Conservation (phyloP, 1,140 invertebrate genomes). For the Whitmania pigra region DNA sequence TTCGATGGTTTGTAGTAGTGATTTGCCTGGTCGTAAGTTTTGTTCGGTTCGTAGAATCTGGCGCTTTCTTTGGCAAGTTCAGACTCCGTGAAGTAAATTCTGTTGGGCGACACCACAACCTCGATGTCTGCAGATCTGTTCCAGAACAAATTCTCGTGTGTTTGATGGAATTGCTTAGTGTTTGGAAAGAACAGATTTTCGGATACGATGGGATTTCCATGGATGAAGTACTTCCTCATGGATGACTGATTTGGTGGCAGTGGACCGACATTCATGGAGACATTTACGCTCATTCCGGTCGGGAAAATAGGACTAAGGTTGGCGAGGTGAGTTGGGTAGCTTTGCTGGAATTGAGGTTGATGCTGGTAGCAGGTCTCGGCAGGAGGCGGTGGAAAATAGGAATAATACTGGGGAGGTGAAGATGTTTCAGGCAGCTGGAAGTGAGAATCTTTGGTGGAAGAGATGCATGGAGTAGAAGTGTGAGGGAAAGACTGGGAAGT, state of each 20-base stretch:
- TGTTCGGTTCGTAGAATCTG: constrained; percentile 8
- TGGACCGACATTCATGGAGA: constrained; percentile 9
- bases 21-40: background rate
- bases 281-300: constrained; percentile 39
- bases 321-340: constrained; percentile 23
- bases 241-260: background rate
- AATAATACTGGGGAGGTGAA: constrained; percentile 26
- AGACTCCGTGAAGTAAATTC: constrained; percentile 2
- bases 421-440: constrained; percentile 29
- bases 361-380: constrained; percentile 24
- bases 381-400: constrained; percentile 19
- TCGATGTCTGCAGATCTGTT: constrained; percentile 10
- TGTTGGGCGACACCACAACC: constrained; percentile 5
- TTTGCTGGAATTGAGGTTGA: constrained; percentile 30
- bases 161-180: background rate
- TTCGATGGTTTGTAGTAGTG: too few relatives aligned
- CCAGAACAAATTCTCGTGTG: constrained; percentile 5
- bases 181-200: constrained; percentile 4
- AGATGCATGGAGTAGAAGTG: too few relatives aligned
- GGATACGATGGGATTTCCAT: background rate
- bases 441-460: constrained; percentile 4
- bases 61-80: background rate
- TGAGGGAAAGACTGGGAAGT: too few relatives aligned
- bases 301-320: constrained; percentile 58
- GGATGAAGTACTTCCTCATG: background rate